Evolutionary conservation across 2,888 invertebrate species (phyloP).

Genomic region (Rhodophaea formosa): DNA sequence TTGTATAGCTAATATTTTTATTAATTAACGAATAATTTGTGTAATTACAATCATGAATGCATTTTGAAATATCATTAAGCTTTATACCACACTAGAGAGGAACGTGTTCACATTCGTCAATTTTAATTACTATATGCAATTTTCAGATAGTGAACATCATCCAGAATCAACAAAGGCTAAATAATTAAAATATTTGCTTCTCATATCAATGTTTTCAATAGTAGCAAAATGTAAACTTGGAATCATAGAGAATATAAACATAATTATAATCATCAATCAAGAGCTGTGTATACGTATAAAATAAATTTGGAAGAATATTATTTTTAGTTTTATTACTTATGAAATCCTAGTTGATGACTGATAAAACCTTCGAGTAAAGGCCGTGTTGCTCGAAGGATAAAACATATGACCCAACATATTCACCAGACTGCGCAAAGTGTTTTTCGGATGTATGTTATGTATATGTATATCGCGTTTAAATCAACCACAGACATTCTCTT

Average conservation of each 20-base stretch:
- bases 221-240: slow-evolving; percentile 24
- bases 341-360: too few species aligned
- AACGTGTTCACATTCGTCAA: slow-evolving; percentile 9
- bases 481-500: too few species aligned
- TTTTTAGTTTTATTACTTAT: slow-evolving; percentile 10
- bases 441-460: too few species aligned
- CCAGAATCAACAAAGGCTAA: slow-evolving; percentile 32
- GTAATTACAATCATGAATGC: neutral
- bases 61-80: neutral
- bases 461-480: too few species aligned
- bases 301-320: slow-evolving; percentile 26
- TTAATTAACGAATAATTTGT: neutral
- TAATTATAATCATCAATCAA: too few species aligned
- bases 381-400: too few species aligned
- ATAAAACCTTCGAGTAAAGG: too few species aligned
- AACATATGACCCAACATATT: too few species aligned
- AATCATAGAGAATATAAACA: too few species aligned
- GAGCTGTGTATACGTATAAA: slow-evolving; percentile 32
- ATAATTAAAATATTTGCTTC: slow-evolving; percentile 26
- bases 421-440: too few species aligned
- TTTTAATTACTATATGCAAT: slow-evolving; percentile 25
- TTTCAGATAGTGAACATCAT: slow-evolving; percentile 39
- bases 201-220: slow-evolving; percentile 17
- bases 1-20: neutral
- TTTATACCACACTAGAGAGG: neutral